A percentile compares a stretch with the other conserved stretches of the same genome.
Evolutionary conservation across 2,113 vertebrate genomes (phyloP).

Genomic region (Monopterus albus): DNA sequence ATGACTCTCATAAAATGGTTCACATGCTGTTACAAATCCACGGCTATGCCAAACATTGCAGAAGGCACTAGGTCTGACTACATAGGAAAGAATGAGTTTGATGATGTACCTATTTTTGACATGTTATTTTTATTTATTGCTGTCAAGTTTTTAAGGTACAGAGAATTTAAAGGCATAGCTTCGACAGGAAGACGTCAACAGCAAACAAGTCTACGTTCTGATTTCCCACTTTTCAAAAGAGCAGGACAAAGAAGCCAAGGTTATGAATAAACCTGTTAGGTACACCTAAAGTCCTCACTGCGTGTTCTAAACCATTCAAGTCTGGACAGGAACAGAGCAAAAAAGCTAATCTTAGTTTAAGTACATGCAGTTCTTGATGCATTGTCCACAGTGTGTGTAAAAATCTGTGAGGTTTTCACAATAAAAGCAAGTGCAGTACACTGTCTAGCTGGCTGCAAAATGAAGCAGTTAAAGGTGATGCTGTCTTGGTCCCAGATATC

Average conservation of each 20-base stretch:
- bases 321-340: background rate
- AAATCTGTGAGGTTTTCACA: no score
- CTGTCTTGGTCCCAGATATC: background rate
- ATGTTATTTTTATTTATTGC: no score
- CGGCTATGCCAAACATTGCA: slow-evolving; percentile 5
- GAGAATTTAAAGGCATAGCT: background rate
- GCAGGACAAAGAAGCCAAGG: background rate
- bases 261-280: background rate
- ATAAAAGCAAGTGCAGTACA: no score
- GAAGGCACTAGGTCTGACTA: no score
- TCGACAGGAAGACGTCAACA: background rate
- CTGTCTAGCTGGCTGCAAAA: background rate
- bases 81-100: no score
- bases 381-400: no score
- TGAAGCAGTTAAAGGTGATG: background rate
- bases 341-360: background rate
- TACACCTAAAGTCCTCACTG: background rate
- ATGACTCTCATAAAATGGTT: slow-evolving; percentile 11
- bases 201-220: background rate
- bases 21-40: slow-evolving; percentile 14
- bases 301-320: background rate
- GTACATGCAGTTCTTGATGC: background rate
- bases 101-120: no score
- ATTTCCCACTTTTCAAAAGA: background rate
- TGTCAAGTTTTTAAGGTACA: no score